Evolutionary conservation across 2,888 invertebrate species (phyloP).

Genomic region (Phyto melanocephala): DNA sequence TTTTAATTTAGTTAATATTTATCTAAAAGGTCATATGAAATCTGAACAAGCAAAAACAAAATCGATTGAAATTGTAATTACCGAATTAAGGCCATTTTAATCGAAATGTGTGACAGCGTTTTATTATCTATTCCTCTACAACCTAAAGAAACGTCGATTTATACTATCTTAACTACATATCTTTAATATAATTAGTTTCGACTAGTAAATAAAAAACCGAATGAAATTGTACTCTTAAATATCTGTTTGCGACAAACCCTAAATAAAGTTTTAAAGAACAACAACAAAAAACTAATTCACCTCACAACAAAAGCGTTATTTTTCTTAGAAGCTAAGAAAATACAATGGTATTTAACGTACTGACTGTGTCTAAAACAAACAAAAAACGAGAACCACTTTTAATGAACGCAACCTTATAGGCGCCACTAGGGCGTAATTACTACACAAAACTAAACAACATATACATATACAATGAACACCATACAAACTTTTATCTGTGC

Average conservation of each 20-base stretch:
- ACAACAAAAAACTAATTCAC: constrained; percentile 23
- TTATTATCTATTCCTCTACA: too few species aligned
- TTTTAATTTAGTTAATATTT: too few species aligned
- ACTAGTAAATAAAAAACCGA: background rate
- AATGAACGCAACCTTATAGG: constrained; percentile 52
- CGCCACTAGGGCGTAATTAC: constrained; percentile 62
- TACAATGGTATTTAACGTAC: constrained; percentile 5
- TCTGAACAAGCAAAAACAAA: too few species aligned
- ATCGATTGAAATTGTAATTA: too few species aligned
- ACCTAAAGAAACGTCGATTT: too few species aligned
- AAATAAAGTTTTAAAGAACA: constrained; percentile 34
- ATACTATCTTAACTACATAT: too few species aligned
- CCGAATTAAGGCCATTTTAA: too few species aligned
- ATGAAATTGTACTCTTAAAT: constrained; percentile 15
- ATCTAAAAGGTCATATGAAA: too few species aligned
- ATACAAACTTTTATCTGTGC: background rate
- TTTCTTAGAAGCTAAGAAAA: constrained; percentile 17
- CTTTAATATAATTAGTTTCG: too few species aligned
- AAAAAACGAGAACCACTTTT: background rate
- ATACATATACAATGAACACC: too few species aligned
- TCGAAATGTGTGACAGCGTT: too few species aligned
- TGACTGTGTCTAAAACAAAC: constrained; percentile 8
- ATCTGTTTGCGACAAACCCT: constrained; percentile 33
- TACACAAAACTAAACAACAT: constrained; percentile 30
- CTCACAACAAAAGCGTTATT: constrained; percentile 23